Percentiles rank a stretch among this genome's conserved stretches.
phyloP scores from a whole-genome alignment of 1,140 invertebrate genomes.

The Notospermus geniculatus region DNA sequence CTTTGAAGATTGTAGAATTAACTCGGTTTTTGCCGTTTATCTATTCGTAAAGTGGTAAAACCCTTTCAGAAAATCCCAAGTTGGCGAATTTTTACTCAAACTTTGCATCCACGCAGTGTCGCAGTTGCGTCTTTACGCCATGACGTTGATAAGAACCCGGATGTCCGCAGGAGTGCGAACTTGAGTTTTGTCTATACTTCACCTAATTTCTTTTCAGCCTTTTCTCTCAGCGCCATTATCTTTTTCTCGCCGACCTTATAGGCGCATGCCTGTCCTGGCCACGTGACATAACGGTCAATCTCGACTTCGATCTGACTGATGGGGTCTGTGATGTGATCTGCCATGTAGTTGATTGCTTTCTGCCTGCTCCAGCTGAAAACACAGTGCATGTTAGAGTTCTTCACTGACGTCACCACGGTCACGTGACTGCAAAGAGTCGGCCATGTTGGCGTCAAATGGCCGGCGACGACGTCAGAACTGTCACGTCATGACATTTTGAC shows the following conservation, averaged over 20 bases:
- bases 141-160: too few species aligned
- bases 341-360: constrained; percentile 53
- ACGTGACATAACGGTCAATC: constrained; percentile 57
- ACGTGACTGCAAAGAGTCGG: too few species aligned
- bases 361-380: constrained; percentile 52
- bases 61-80: neutral
- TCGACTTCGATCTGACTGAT: constrained; percentile 40
- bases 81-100: neutral
- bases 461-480: too few species aligned
- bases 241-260: constrained; percentile 59
- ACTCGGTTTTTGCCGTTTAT: too few species aligned
- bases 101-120: neutral
- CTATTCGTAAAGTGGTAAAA: too few species aligned
- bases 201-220: constrained; percentile 50
- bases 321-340: constrained; percentile 44
- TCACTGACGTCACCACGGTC: too few species aligned
- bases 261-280: constrained; percentile 58
- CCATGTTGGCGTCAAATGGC: too few species aligned
- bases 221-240: constrained; percentile 53
- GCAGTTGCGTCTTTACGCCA: too few species aligned
- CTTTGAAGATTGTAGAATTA: too few species aligned
- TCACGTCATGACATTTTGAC: too few species aligned
- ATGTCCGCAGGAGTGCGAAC: neutral
- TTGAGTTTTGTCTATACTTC: too few species aligned
- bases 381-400: too few species aligned